Evolutionary conservation across 2,797 vertebrate genomes (phyloP).

Genomic region (Acanthurus lineatus): DNA sequence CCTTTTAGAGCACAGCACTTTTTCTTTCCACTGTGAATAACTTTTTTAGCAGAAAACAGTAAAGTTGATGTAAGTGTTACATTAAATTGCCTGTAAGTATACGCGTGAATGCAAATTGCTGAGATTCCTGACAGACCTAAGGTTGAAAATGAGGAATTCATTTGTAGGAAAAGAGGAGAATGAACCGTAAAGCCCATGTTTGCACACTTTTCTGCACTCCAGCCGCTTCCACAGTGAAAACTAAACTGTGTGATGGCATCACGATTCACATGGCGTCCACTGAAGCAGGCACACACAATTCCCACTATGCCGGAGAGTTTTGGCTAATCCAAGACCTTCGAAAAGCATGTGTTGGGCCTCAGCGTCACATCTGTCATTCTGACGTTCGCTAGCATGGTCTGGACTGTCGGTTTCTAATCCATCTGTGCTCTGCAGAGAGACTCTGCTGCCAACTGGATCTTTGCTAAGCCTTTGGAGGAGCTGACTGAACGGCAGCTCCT

Average conservation of each 20-base stretch:
- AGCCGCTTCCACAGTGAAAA: constrained; percentile 26
- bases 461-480: constrained; percentile 76
- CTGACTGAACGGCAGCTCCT: constrained; percentile 48
- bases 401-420: constrained; percentile 78
- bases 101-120: constrained; percentile 11
- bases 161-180: constrained; percentile 14
- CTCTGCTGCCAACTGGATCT: constrained; percentile 77
- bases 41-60: constrained; percentile 60
- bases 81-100: constrained; percentile 72
- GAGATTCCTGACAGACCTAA: constrained; percentile 11
- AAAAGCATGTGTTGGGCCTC: constrained; percentile 79
- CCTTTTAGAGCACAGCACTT: constrained; percentile 59
- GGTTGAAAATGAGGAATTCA: constrained; percentile 49
- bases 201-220: constrained; percentile 47
- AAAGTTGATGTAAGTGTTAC: constrained; percentile 64
- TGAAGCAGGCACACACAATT: constrained; percentile 37
- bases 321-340: constrained; percentile 79
- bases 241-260: constrained; percentile 54
- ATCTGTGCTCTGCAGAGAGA: constrained; percentile 76
- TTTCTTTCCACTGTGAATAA: constrained; percentile 39
- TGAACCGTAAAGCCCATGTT: constrained; percentile 25
- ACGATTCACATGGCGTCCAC: constrained; percentile 40
- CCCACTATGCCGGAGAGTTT: constrained; percentile 55
- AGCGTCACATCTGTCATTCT: constrained; percentile 79
- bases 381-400: constrained; percentile 71